phyloP scores from a whole-genome alignment of 2,888 invertebrate species.

The Acanthacorydalis orientalis region DNA sequence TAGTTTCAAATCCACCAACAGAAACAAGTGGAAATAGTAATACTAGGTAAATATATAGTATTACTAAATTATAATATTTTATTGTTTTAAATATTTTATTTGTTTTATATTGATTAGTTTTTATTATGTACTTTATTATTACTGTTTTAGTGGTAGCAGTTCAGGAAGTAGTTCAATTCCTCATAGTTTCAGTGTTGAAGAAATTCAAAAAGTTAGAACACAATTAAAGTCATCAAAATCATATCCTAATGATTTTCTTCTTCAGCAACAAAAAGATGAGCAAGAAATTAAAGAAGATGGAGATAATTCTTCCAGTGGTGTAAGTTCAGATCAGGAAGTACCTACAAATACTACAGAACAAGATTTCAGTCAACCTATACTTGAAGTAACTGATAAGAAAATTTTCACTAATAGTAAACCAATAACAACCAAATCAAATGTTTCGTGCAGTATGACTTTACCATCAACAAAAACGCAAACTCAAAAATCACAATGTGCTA shows the following conservation, averaged over 20 bases:
- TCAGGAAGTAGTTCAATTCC: slow-evolving; percentile 58
- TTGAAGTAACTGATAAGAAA: slow-evolving; percentile 11
- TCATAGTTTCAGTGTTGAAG: slow-evolving; percentile 76
- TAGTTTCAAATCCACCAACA: slow-evolving; percentile 20
- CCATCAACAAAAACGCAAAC: slow-evolving; percentile 14
- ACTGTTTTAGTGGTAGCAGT: slow-evolving; percentile 44
- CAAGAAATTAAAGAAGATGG: slow-evolving; percentile 47
- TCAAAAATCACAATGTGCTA: slow-evolving; percentile 9
- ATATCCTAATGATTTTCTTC: slow-evolving; percentile 64
- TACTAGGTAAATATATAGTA: slow-evolving; percentile 33
- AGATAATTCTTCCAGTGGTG: slow-evolving; percentile 77
- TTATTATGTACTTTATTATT: slow-evolving; percentile 1
- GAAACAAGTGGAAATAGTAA: slow-evolving; percentile 65
- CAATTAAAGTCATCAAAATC: slow-evolving; percentile 75
- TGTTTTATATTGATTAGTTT: slow-evolving; percentile 7
- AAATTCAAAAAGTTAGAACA: slow-evolving; percentile 73
- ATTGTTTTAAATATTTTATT: not conserved
- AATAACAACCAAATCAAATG: slow-evolving; percentile 4
- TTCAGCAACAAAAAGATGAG: slow-evolving; percentile 28
- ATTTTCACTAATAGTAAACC: slow-evolving; percentile 6
- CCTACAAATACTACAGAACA: slow-evolving; percentile 22
- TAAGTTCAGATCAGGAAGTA: slow-evolving; percentile 71
- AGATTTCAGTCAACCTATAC: slow-evolving; percentile 24
- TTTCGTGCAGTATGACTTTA: slow-evolving; percentile 14
- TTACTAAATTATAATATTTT: not conserved